Base-by-base conservation (phyloP, 2,888 invertebrate species). In the Geotrupes spiniger region DNA sequence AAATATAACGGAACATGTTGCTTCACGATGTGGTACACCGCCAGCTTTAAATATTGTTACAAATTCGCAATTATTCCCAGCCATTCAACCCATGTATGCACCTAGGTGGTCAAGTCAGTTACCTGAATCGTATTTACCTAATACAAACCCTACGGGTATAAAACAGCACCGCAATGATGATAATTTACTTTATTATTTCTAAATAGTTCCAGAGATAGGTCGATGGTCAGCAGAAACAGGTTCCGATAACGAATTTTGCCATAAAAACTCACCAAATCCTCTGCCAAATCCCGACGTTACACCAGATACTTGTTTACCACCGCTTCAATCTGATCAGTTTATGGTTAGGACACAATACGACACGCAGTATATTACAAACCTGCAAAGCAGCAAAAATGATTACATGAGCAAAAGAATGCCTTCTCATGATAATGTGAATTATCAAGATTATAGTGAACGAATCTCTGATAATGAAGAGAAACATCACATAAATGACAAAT, bases 211-310 rank as follows among this genome's bases (percentile, higher is more conserved):
- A 39, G 74, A 74, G 64, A 68, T 74, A 2, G 80, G 85, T 11
- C 80, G 87, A 26, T 89, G 89, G 89, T 87, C 88, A 0, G 87
- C 86, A 47, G 87, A 87, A 56, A 87, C 88, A 0, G 86, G 83
- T 4, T 87, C 89, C 0, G 89, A 89, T 65, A 85, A 83, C 62
- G 88, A 88, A 62, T 79, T 81, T 25, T 79, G 79, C 46, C 76
- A 75, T 41, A 80, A 49, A 83, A 69, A 67, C 47, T 83, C 82
- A 25, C 87, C 88, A 1, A 84, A 89, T 61, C 84, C 83, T 1
- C 61, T 83, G 56, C 87, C 89, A n/a, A 83, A 85, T 73, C 88
- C 89, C 0, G 89, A 89, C 64, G 81, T 89, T 42, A 86, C 84
- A 0, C 78, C 79, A 0, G 85, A 86, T 63, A 79, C 79, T 1